Conservation (phyloP, 1,140 invertebrate genomes). For the Calephelis nemesis region DNA sequence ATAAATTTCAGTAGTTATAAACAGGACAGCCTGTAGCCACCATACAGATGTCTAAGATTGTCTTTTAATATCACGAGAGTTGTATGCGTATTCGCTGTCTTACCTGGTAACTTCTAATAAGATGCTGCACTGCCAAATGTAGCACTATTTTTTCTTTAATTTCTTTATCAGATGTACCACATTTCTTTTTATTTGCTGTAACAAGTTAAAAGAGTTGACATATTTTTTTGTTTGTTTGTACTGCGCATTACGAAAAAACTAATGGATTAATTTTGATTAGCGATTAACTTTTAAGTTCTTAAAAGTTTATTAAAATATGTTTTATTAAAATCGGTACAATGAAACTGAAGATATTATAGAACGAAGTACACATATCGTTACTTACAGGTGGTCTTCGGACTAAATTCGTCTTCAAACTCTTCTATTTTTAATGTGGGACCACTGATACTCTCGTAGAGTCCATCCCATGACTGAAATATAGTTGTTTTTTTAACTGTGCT, state of each 20-base stretch:
- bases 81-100: background rate
- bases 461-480: slow-evolving; percentile 66
- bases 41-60: no score
- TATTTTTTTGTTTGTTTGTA: no score
- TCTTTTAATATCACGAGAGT: no score
- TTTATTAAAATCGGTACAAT: no score
- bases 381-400: slow-evolving; percentile 49
- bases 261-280: no score
- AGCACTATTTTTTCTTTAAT: slow-evolving; percentile 43
- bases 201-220: background rate
- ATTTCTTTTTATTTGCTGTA: slow-evolving; percentile 8
- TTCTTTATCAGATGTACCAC: slow-evolving; percentile 23
- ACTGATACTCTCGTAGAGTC: slow-evolving; percentile 64
- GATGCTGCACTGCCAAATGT: slow-evolving; percentile 56
- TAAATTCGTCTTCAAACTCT: slow-evolving; percentile 59
- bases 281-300: no score
- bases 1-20: no score
- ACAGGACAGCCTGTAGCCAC: background rate
- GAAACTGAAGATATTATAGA: no score
- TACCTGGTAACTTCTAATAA: slow-evolving; percentile 66
- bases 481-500: background rate
- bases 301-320: no score
- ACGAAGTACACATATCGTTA: background rate
- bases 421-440: slow-evolving; percentile 54
- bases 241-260: no score